These are phyloP conservation scores for Pyrrhia umbra DNA, from an alignment of 2,888 invertebrate species.

Conservation along the genomic window DNA sequence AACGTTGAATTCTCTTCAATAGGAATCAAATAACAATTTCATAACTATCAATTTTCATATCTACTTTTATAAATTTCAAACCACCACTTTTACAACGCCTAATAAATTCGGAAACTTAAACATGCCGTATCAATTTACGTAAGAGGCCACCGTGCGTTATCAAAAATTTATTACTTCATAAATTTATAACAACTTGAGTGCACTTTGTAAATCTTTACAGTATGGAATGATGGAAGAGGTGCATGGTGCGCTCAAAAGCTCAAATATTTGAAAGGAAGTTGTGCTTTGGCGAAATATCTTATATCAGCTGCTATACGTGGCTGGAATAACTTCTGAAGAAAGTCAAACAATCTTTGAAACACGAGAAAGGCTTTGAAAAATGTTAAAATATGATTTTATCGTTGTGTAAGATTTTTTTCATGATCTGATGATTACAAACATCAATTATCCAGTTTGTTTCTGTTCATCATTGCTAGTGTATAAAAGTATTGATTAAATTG, in stretches of 20 bases:
- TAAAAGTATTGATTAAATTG: too few relatives aligned
- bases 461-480: too few relatives aligned
- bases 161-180: conserved; percentile 68
- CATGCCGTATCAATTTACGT: conserved; percentile 71
- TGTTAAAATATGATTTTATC: too few relatives aligned
- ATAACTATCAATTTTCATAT: conserved; percentile 4
- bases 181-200: conserved; percentile 65
- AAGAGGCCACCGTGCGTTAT: conserved; percentile 68
- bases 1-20: neutral
- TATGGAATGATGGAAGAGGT: conserved; percentile 47
- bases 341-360: neutral
- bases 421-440: too few relatives aligned
- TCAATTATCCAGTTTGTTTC: too few relatives aligned
- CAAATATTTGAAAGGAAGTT: conserved; percentile 46
- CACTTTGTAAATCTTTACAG: conserved; percentile 60
- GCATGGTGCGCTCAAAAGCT: conserved; percentile 20
- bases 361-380: neutral
- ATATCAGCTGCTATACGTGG: neutral
- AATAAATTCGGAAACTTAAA: conserved; percentile 68
- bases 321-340: neutral
- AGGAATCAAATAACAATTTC: neutral
- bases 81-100: conserved; percentile 56
- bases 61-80: conserved; percentile 4
- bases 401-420: too few relatives aligned
- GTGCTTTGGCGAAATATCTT: conserved; percentile 6